Evolutionary conservation across 2,888 invertebrate species (phyloP).

Genomic region (Tipula vernalis): DNA sequence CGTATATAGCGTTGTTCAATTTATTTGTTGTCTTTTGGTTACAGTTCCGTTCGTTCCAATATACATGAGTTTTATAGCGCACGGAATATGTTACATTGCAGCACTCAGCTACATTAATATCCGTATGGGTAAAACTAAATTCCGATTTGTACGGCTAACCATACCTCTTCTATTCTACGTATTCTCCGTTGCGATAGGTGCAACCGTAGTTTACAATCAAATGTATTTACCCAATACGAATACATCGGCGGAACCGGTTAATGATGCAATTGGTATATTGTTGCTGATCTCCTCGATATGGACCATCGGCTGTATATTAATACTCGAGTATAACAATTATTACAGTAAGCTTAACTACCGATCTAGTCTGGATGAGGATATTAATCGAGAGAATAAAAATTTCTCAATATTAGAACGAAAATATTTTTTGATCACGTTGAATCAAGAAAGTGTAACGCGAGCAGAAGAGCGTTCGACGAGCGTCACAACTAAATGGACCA

Average conservation of each 20-base stretch:
- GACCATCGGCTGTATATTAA: neutral
- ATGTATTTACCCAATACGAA: neutral
- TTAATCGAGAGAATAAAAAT: neutral
- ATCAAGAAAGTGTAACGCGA: neutral
- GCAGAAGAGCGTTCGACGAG: too few species aligned
- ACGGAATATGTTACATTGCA: conserved; percentile 12
- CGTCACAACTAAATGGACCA: neutral
- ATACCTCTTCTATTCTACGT: conserved; percentile 6
- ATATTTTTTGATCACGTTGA: neutral
- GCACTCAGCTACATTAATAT: conserved; percentile 9
- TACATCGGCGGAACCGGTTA: neutral
- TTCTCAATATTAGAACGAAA: neutral
- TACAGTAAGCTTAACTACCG: neutral
- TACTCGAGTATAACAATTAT: neutral
- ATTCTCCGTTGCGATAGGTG: conserved; percentile 5
- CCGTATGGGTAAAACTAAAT: neutral
- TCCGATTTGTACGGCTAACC: conserved; percentile 7
- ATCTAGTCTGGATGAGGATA: neutral
- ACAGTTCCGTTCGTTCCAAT: conserved; percentile 1
- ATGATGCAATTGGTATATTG: neutral
- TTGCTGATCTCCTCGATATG: neutral
- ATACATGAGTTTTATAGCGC: conserved; percentile 11
- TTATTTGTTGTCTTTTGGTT: neutral
- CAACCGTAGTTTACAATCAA: neutral
- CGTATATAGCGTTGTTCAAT: neutral